Evolutionary conservation across 2,797 vertebrate species (phyloP), one percentile per base, ranked within the genome.

Genomic region (Eospalax fontanierii): DNA sequence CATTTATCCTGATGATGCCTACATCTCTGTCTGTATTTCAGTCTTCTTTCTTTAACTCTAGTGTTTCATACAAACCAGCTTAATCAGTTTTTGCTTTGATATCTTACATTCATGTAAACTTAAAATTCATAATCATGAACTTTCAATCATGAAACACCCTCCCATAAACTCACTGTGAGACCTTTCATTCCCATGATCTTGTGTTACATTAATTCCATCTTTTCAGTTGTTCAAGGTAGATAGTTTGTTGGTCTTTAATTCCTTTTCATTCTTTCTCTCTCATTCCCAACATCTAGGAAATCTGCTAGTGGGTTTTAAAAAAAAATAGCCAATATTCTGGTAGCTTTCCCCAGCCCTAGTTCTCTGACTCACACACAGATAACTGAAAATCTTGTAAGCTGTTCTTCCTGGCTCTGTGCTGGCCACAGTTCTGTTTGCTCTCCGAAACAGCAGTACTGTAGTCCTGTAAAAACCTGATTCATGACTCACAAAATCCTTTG

Each of bases 81-180:
- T 71, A 22, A 50, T 66, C n/a, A 50, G 35, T 30, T 15, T 61
- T 86, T n/a, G 4, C 40, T 92, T 82, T 73, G 4, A 61, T 82
- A 35, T 3, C n/a, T 73, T 73, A 12, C 1, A 80, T 50, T 2
- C 4, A 65, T 43, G 75, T 63, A 65, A 83, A 80, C 3, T 24
- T 86, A 38, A 94, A 66, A 43, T 43, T 90, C 30, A 12, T 70
- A 65, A 71, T 33, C 43, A 1, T 75, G n/a, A 63, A 30, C 4
- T 92, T 78, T 74, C 10, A 28, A 1, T 90, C 35, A 50, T 28
- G 65, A 28, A 68, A 18, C 19, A 38, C 4, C 30, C 30, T n/a
- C 50, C 1, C 1, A 0, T 6, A 18, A 26, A 24, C 1, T 1
- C 33, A 18, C 16, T 4, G 21, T 43, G 14, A 68, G 57, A n/a